A percentile compares a stretch with the other conserved stretches of the same genome.
Conservation (phyloP, 2,113 vertebrate genomes). For the Petaurus breviceps region DNA sequence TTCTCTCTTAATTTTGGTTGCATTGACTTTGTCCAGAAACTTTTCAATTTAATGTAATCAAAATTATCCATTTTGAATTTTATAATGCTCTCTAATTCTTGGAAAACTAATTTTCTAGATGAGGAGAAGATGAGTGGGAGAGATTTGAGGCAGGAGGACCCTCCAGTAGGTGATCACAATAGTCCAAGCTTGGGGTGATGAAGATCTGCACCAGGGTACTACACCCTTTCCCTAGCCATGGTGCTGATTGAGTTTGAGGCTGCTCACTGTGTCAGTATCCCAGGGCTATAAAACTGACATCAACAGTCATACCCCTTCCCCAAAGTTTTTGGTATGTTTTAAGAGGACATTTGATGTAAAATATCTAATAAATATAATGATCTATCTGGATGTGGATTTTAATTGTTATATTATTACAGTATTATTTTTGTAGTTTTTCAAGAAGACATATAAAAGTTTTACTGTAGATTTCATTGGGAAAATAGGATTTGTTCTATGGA, state of each 20-base stretch:
- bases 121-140: neutral
- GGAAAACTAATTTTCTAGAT: neutral
- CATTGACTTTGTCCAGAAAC: too few species aligned
- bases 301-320: neutral
- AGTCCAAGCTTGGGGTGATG: neutral
- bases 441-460: neutral
- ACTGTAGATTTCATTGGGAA: conserved; percentile 43
- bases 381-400: neutral
- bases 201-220: neutral
- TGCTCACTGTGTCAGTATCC: neutral
- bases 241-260: neutral
- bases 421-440: neutral
- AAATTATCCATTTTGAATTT: too few species aligned
- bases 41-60: too few species aligned
- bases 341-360: neutral
- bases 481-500: conserved; percentile 54
- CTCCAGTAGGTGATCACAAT: neutral
- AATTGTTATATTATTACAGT: neutral
- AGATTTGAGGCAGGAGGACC: neutral
- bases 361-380: neutral
- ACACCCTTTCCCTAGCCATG: neutral
- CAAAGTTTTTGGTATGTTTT: neutral
- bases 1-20: too few species aligned
- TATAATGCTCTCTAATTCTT: too few species aligned
- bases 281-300: neutral